Evolutionary conservation across 2,888 invertebrate species (phyloP).

Genomic region (Troides oblongomaculatus): DNA sequence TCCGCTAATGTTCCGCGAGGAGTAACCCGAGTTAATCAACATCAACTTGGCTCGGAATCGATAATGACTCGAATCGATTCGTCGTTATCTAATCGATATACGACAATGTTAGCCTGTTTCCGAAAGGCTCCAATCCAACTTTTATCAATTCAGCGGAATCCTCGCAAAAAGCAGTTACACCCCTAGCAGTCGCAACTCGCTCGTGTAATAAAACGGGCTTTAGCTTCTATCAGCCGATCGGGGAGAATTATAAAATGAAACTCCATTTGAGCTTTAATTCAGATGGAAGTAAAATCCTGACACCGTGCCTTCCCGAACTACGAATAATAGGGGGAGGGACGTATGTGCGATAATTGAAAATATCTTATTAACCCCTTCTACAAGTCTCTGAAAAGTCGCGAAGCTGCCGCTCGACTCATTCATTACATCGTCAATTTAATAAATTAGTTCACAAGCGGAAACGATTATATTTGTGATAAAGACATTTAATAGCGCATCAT

Average conservation of each 20-base stretch:
- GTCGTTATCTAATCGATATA: conserved; percentile 40
- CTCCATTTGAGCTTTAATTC: conserved; percentile 61
- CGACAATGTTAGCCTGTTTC: conserved; percentile 31
- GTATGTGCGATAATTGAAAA: conserved; percentile 57
- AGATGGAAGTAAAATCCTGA: conserved; percentile 54
- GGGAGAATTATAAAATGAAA: conserved; percentile 60
- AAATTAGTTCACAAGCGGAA: background rate
- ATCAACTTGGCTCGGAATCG: conserved; percentile 40
- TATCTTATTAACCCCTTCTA: conserved; percentile 55
- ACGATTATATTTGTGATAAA: background rate
- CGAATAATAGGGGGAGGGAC: conserved; percentile 31
- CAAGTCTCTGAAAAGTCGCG: conserved; percentile 37
- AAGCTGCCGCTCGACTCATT: background rate
- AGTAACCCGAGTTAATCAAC: conserved; percentile 40
- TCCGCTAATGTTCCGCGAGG: conserved; percentile 22
- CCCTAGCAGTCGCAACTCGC: conserved; percentile 31
- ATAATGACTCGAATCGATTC: conserved; percentile 38
- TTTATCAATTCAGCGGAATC: conserved; percentile 31
- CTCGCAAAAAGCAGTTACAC: conserved; percentile 30
- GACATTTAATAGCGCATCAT: background rate
- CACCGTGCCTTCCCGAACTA: conserved; percentile 43
- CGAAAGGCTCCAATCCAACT: conserved; percentile 32
- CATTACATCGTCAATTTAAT: background rate
- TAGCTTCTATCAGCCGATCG: conserved; percentile 46
- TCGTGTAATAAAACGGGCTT: conserved; percentile 38